Evolutionary conservation across 2,113 vertebrate genomes (phyloP).

Genomic region (Echinops telfairi): DNA sequence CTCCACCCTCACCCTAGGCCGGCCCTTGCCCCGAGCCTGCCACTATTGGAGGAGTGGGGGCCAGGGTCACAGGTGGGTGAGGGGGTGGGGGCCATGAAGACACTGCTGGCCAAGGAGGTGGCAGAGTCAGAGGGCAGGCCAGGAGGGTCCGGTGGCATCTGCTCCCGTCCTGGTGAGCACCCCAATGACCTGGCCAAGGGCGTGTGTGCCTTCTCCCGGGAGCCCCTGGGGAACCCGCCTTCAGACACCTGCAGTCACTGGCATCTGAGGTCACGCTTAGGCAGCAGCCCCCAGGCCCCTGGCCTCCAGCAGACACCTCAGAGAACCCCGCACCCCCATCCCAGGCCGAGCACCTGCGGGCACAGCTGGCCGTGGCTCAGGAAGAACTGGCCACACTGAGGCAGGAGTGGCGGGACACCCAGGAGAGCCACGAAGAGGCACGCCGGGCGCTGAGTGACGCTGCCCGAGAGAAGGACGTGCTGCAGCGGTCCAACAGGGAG

Average conservation of each 20-base stretch:
- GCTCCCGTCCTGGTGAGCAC: no score
- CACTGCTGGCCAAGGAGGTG: background rate
- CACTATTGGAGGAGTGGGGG: no score
- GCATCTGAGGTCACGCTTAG: no score
- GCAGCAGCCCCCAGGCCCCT: background rate
- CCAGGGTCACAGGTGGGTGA: rapidly evolving
- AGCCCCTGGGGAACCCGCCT: background rate
- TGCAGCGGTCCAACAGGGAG: conserved; percentile 88
- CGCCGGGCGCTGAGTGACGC: conserved; percentile 83
- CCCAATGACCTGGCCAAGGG: no score
- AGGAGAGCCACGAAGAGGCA: conserved; percentile 87
- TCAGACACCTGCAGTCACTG: background rate
- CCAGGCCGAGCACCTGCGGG: conserved; percentile 86
- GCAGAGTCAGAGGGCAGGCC: background rate
- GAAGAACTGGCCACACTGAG: conserved; percentile 80
- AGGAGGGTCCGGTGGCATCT: background rate
- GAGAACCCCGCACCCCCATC: rapidly evolving
- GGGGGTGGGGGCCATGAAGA: no score
- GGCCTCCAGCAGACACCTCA: background rate
- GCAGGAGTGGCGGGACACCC: conserved; percentile 80
- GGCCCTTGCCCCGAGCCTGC: rapidly evolving
- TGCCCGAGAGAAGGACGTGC: conserved; percentile 86
- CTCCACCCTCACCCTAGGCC: background rate
- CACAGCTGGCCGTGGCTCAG: conserved; percentile 85
- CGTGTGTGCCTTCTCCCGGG: background rate